These are phyloP conservation scores for Echinarachnius parma DNA, from an alignment of 53 echinoderm and acorn worm genomes.

Conservation along the genomic window DNA sequence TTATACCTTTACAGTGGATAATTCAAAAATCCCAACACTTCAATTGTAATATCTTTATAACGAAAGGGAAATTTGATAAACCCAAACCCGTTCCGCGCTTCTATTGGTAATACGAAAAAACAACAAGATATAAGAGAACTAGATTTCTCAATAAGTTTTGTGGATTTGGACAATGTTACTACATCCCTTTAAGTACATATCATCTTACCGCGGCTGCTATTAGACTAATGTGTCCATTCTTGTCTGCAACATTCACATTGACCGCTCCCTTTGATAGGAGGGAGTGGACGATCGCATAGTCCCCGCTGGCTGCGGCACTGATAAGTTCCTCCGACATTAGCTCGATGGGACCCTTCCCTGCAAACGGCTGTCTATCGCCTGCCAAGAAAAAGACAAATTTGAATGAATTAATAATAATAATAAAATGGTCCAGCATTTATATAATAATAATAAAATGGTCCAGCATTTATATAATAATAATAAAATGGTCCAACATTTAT, in stretches of 20 bases:
- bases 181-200: too few species aligned
- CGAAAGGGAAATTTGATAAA: too few species aligned
- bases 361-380: conserved; percentile 69
- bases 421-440: too few species aligned
- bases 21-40: too few species aligned
- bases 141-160: too few species aligned
- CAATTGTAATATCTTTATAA: too few species aligned
- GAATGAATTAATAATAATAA: too few species aligned
- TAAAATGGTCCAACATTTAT: too few species aligned
- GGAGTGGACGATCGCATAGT: conserved; percentile 56
- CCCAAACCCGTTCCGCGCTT: neutral
- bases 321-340: conserved; percentile 70
- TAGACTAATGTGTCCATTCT: conserved; percentile 66
- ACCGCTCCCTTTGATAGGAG: conserved; percentile 68
- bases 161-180: neutral
- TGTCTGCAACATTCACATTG: conserved; percentile 89
- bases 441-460: too few species aligned
- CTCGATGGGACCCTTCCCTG: conserved; percentile 82
- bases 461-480: too few species aligned
- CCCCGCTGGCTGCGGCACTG: conserved; percentile 59
- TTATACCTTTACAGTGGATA: too few species aligned
- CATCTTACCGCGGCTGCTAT: conserved; percentile 87
- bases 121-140: too few species aligned
- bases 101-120: neutral
- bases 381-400: neutral